A percentile compares a stretch with the other conserved stretches of the same genome.
Conservation (phyloP, 1,140 invertebrate species). For the Drosophila insularis region DNA sequence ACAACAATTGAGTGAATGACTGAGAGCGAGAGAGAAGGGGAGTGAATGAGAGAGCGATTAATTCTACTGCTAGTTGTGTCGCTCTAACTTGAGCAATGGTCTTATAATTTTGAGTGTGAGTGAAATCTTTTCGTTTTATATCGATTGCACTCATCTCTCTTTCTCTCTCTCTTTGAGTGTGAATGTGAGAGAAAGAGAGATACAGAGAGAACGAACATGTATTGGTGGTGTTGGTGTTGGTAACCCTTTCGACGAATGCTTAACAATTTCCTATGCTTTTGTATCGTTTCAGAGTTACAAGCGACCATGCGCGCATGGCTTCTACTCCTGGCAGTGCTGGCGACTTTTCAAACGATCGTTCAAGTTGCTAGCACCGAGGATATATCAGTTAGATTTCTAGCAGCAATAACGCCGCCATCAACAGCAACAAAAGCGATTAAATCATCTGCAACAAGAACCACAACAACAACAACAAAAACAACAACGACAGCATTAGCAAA, state of each 20-base stretch:
- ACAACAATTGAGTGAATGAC: background rate
- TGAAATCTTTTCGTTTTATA: constrained; percentile 23
- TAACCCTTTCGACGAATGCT: constrained; percentile 76
- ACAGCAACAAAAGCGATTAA: constrained; percentile 27
- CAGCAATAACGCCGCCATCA: constrained; percentile 65
- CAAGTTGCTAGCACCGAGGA: constrained; percentile 83
- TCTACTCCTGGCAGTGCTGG: constrained; percentile 83
- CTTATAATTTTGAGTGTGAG: constrained; percentile 42
- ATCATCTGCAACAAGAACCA: background rate
- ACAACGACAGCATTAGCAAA: constrained; percentile 57
- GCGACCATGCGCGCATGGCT: constrained; percentile 84
- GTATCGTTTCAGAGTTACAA: constrained; percentile 83
- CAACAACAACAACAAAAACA: constrained; percentile 3
- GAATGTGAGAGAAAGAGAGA: background rate
- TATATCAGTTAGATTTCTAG: constrained; percentile 79
- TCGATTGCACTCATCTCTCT: constrained; percentile 5
- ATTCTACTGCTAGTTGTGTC: background rate
- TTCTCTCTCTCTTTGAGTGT: background rate
- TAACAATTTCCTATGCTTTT: constrained; percentile 77
- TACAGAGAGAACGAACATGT: no score
- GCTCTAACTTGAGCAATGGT: constrained; percentile 1
- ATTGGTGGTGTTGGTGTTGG: constrained; percentile 12
- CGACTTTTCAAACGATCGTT: constrained; percentile 82
- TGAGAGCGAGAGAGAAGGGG: constrained; percentile 8
- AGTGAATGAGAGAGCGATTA: constrained; percentile 19